Conservation (phyloP, 2,888 invertebrate species). For the Pyralis farinalis region DNA sequence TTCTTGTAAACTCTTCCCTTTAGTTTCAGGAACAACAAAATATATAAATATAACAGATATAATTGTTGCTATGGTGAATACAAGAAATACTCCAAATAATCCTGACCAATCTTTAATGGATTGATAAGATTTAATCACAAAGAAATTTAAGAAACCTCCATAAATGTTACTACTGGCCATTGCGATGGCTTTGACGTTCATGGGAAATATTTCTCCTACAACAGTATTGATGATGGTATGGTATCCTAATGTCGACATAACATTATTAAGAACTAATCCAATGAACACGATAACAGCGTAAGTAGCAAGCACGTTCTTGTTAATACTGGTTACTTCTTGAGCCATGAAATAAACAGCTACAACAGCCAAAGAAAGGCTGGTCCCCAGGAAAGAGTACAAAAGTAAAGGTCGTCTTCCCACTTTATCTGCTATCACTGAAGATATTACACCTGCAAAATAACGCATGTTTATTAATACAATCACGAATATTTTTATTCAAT, state of each 20-base stretch:
- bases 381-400: conserved; percentile 54
- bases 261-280: conserved; percentile 50
- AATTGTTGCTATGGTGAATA: conserved; percentile 61
- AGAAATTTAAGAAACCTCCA: conserved; percentile 65
- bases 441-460: conserved; percentile 49
- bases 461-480: too few species aligned
- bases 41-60: conserved; percentile 61
- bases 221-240: conserved; percentile 69
- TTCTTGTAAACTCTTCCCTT: conserved; percentile 76
- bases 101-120: conserved; percentile 62
- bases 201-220: conserved; percentile 78
- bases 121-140: conserved; percentile 72
- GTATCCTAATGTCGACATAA: conserved; percentile 57
- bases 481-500: too few species aligned
- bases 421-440: conserved; percentile 49
- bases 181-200: conserved; percentile 77
- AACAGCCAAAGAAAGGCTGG: conserved; percentile 30
- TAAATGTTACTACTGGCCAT: conserved; percentile 66
- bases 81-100: conserved; percentile 66
- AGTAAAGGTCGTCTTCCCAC: conserved; percentile 71
- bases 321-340: conserved; percentile 32
- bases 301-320: conserved; percentile 28
- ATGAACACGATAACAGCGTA: conserved; percentile 55
- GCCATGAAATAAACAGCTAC: conserved; percentile 58
- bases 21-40: conserved; percentile 76